Evolutionary conservation across 2,113 vertebrate genomes (phyloP).

Genomic region (Colossoma macropomum): DNA sequence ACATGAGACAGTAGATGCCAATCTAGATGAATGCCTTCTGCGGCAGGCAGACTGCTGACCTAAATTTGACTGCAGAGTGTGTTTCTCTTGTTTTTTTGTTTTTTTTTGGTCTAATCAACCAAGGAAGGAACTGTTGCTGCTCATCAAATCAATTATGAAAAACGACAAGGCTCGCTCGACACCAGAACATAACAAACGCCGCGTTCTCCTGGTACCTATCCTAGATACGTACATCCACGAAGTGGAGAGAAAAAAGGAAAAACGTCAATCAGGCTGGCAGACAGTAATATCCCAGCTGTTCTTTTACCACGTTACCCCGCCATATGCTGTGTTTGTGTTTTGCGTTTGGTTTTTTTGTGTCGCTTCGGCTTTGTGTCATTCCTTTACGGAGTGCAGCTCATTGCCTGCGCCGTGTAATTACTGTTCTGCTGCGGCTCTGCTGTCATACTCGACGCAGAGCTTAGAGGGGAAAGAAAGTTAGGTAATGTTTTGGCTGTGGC

Average conservation of each 20-base stretch:
- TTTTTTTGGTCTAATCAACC: constrained; percentile 31
- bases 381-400: constrained; percentile 1
- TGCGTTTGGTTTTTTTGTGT: constrained; percentile 1
- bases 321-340: constrained; percentile 9
- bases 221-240: constrained; percentile 20
- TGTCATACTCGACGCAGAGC: background rate
- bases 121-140: constrained; percentile 12
- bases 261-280: constrained; percentile 39
- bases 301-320: background rate
- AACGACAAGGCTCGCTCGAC: constrained; percentile 29
- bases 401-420: background rate
- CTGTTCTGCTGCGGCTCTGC: background rate
- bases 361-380: constrained; percentile 24
- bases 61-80: constrained; percentile 14
- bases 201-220: constrained; percentile 37
- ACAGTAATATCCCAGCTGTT: constrained; percentile 33
- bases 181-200: constrained; percentile 27
- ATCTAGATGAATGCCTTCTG: background rate
- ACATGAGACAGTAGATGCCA: constrained; percentile 4
- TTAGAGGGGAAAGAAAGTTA: background rate
- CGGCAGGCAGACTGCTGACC: constrained; percentile 7
- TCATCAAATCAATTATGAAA: constrained; percentile 44
- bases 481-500: background rate
- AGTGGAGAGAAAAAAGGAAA: background rate
- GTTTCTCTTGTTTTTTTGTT: background rate